These are phyloP conservation scores for Erinaceus europaeus DNA, from an alignment of 2,113 vertebrate species.

Conservation along the genomic window DNA sequence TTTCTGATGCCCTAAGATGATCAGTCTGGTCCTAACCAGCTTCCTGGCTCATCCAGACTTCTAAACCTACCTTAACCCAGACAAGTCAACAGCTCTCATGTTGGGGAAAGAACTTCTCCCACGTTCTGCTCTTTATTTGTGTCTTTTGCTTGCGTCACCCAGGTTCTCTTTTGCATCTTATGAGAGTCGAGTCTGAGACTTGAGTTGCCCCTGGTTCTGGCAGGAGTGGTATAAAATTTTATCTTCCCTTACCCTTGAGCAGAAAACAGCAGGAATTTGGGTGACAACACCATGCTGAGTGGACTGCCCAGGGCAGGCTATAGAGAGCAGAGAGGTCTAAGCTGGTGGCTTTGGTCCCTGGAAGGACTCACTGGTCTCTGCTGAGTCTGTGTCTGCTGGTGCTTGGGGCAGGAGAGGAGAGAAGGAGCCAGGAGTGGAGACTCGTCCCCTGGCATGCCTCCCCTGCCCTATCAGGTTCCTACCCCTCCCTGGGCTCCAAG, in stretches of 20 bases:
- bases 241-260: neutral
- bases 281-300: neutral
- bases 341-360: neutral
- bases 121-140: neutral
- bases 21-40: neutral
- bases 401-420: slow-evolving; percentile 30
- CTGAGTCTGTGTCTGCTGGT: neutral
- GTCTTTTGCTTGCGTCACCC: neutral
- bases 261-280: neutral
- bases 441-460: neutral
- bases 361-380: neutral
- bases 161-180: neutral
- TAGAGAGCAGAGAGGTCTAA: neutral
- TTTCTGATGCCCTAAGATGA: neutral
- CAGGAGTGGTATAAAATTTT: neutral
- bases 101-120: neutral
- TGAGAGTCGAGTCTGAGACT: neutral
- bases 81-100: neutral
- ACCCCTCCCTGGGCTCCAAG: slow-evolving; percentile 56
- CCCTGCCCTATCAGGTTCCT: slow-evolving; percentile 69
- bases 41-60: neutral
- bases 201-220: neutral
- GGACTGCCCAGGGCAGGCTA: neutral
- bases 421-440: neutral
- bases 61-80: neutral